Conservation (phyloP, 2,797 vertebrate genomes). For the Sebastolobus alascanus region DNA sequence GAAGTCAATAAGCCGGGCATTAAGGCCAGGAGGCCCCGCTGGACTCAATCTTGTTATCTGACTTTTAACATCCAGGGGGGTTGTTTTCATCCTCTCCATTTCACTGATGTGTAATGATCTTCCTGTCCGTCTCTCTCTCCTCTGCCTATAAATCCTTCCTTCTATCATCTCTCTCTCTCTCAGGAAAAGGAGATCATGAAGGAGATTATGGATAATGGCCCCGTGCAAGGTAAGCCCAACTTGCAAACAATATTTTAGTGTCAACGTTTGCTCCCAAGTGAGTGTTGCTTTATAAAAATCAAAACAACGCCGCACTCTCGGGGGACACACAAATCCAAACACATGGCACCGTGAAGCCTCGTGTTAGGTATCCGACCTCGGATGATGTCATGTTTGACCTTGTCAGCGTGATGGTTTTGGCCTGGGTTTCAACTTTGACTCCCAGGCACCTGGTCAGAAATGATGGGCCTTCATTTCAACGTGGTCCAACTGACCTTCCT, state of each 20-base stretch:
- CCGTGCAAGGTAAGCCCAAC: conserved; percentile 91
- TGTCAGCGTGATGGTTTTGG: conserved; percentile 38
- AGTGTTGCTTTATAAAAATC: not conserved
- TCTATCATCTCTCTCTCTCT: conserved; percentile 56
- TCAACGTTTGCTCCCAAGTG: conserved; percentile 18
- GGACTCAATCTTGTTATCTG: conserved; percentile 66
- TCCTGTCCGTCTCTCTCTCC: conserved; percentile 28
- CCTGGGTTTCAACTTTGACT: conserved; percentile 63
- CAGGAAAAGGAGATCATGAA: conserved; percentile 99
- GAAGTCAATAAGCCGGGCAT: conserved; percentile 75
- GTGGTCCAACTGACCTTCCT: conserved; percentile 29
- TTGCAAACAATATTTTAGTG: not conserved
- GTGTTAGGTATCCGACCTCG: conserved; percentile 7
- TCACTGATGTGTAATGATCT: conserved; percentile 59
- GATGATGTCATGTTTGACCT: conserved; percentile 56
- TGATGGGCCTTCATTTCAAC: conserved; percentile 36
- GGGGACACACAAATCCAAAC: conserved; percentile 23
- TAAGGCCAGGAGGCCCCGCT: conserved; percentile 52
- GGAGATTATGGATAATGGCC: conserved; percentile 96
- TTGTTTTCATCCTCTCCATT: conserved; percentile 66
- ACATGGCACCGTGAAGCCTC: conserved; percentile 14
- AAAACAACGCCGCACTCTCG: not conserved
- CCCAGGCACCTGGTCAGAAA: conserved; percentile 39
- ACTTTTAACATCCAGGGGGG: conserved; percentile 57
- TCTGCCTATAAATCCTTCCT: conserved; percentile 28